Evolutionary conservation across 2,113 vertebrate genomes (phyloP), one percentile per base, ranked within the genome.

Genomic region (Ellobius talpinus): DNA sequence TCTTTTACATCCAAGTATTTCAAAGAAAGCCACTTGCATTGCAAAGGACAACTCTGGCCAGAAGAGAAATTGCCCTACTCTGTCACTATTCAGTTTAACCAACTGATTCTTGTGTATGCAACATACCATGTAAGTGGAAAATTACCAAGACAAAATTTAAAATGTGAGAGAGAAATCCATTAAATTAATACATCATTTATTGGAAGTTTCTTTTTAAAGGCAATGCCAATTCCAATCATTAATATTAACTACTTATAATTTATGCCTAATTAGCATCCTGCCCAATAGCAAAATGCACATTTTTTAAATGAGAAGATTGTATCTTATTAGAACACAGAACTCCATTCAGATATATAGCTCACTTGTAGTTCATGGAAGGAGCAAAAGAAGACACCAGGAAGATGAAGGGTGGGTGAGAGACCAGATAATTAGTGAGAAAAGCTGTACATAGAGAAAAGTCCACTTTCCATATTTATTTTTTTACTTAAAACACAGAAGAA

Each of bases 71-170:
- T 55, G 1, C 14, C 47, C 47, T 16, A 36, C 45, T 90, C 90
- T 45, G 36, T 21, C 78, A 5, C 8, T 65, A 39, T 55, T 3
- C n/a, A 81, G 24, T 63, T 95, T 87, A 81, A 7, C 70, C 47
- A 73, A 96, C 63, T 87, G 87, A 89, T 86, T 63, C 82, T 6
- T 70, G 1, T 47, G 16, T 66, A 24, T 47, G 6, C 13, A 96
- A 86, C 1, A 45, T 91, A 31, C 14, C 55, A 31, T 36, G 42
- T 65, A 86, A 95, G 52, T 89, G 17, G 90, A 88, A 91, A 93
- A 90, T 63, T 58, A 58, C 47, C 50, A 66, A 68, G n/a, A 26
- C 89, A 91, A 95, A 65, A 86, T 31, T 55, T 88, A 79, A 91
- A 94, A 82, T 77, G 23, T 91, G 17, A 3, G 31, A 81, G 16